phyloP scores from a whole-genome alignment of 23 tunicate species.

The Clavelina lepadiformis region DNA sequence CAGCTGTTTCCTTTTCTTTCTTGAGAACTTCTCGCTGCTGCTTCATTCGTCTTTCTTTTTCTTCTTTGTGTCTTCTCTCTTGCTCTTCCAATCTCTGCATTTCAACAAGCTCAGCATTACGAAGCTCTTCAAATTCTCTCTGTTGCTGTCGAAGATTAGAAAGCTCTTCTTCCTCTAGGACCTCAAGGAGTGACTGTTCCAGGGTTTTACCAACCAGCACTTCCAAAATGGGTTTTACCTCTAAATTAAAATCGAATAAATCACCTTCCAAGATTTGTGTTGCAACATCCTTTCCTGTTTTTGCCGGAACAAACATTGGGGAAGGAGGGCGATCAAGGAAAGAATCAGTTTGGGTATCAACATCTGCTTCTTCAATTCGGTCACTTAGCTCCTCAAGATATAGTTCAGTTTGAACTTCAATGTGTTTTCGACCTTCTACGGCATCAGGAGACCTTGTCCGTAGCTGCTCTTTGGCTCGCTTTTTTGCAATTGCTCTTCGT shows the following conservation, averaged over 20 bases:
- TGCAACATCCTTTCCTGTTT: constrained; percentile 85
- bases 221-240: constrained; percentile 98
- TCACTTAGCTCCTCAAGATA: constrained; percentile 93
- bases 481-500: constrained; percentile 85
- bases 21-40: constrained; percentile 87
- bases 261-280: constrained; percentile 91
- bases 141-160: constrained; percentile 93
- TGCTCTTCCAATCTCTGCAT: constrained; percentile 95
- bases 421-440: constrained; percentile 84
- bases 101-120: constrained; percentile 92
- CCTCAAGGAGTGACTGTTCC: constrained; percentile 92
- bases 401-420: constrained; percentile 85
- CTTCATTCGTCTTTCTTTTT: constrained; percentile 85
- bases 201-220: constrained; percentile 92
- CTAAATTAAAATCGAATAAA: constrained; percentile 87
- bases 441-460: constrained; percentile 88
- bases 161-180: constrained; percentile 92
- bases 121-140: constrained; percentile 80
- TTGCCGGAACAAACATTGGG: constrained; percentile 89
- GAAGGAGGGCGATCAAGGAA: constrained; percentile 96
- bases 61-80: constrained; percentile 90
- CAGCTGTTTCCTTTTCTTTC: constrained; percentile 95
- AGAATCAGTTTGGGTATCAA: constrained; percentile 87
- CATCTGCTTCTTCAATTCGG: constrained; percentile 95
- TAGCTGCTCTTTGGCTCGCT: constrained; percentile 78